Evolutionary conservation across 2,888 invertebrate genomes (phyloP).

Genomic region (Dermolepida albohirtum): DNA sequence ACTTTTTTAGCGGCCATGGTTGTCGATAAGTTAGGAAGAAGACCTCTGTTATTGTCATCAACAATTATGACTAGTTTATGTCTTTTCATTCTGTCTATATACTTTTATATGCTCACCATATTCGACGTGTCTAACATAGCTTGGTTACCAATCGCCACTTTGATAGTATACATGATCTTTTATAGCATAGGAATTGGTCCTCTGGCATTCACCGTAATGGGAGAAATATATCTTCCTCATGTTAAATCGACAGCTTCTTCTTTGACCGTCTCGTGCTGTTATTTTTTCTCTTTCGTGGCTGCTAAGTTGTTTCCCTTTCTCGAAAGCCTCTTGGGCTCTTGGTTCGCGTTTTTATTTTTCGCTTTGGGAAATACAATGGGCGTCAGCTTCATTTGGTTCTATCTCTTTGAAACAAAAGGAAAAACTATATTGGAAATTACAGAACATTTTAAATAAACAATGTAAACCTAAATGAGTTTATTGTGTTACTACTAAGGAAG

Average conservation of each 20-base stretch:
- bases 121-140: slow-evolving; percentile 58
- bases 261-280: slow-evolving; percentile 80
- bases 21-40: slow-evolving; percentile 81
- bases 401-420: slow-evolving; percentile 46
- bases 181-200: slow-evolving; percentile 83
- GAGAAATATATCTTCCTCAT: slow-evolving; percentile 82
- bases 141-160: slow-evolving; percentile 78
- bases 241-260: slow-evolving; percentile 80
- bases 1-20: slow-evolving; percentile 78
- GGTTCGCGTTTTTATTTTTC: slow-evolving; percentile 79
- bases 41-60: slow-evolving; percentile 76
- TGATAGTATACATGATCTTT: slow-evolving; percentile 77
- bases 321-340: slow-evolving; percentile 69
- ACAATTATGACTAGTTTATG: slow-evolving; percentile 75
- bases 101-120: slow-evolving; percentile 72
- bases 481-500: no score
- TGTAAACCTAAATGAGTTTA: no score
- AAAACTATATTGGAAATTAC: slow-evolving; percentile 43
- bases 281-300: slow-evolving; percentile 79
- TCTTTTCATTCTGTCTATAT: slow-evolving; percentile 69
- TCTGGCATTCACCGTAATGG: slow-evolving; percentile 82
- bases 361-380: slow-evolving; percentile 70
- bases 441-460: slow-evolving; percentile 1
- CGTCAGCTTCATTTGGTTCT: slow-evolving; percentile 73
- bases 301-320: slow-evolving; percentile 76